phyloP scores from a whole-genome alignment of 2,113 vertebrate species.

The Microcebus lehilahytsara region DNA sequence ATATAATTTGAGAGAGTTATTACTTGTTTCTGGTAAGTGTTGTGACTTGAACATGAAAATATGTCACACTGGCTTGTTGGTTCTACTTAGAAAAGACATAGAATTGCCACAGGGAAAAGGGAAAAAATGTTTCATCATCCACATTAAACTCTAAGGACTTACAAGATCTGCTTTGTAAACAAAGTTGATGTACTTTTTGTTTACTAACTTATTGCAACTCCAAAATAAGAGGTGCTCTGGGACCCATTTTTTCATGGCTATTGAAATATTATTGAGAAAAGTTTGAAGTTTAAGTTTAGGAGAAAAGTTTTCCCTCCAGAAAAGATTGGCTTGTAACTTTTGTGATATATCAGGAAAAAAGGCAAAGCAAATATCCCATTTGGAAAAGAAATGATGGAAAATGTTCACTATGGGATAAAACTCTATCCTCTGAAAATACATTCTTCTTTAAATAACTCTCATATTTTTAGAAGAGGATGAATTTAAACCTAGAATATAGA shows the following conservation, averaged over 20 bases:
- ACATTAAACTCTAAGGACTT: slow-evolving; percentile 68
- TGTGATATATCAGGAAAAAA: not conserved
- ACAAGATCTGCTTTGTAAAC: slow-evolving; percentile 59
- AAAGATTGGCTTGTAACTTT: not conserved
- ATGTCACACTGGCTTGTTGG: slow-evolving; percentile 51
- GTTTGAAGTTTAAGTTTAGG: not conserved
- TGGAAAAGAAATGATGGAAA: slow-evolving; percentile 43
- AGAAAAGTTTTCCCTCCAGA: not conserved
- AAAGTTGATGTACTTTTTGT: slow-evolving; percentile 68
- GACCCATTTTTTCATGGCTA: not conserved
- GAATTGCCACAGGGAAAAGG: slow-evolving; percentile 57
- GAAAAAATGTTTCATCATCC: slow-evolving; percentile 70
- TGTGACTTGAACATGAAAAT: slow-evolving; percentile 79
- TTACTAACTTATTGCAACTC: slow-evolving; percentile 40
- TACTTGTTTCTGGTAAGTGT: slow-evolving; percentile 71
- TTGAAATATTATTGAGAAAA: slow-evolving; percentile 12
- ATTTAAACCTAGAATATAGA: slow-evolving; percentile 11
- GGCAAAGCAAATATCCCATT: not conserved
- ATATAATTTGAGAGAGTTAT: slow-evolving; percentile 69
- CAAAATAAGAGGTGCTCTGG: slow-evolving; percentile 11
- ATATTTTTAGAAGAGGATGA: slow-evolving; percentile 1
- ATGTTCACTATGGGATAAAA: slow-evolving; percentile 11
- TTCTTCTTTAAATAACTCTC: not conserved
- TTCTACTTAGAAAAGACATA: slow-evolving; percentile 58
- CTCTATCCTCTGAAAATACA: slow-evolving; percentile 3